Percentiles rank a stretch among this genome's conserved stretches.
These are phyloP conservation scores for Zaprionus lachaisei DNA, from an alignment of 1,140 invertebrate species.

Conservation along the genomic window DNA sequence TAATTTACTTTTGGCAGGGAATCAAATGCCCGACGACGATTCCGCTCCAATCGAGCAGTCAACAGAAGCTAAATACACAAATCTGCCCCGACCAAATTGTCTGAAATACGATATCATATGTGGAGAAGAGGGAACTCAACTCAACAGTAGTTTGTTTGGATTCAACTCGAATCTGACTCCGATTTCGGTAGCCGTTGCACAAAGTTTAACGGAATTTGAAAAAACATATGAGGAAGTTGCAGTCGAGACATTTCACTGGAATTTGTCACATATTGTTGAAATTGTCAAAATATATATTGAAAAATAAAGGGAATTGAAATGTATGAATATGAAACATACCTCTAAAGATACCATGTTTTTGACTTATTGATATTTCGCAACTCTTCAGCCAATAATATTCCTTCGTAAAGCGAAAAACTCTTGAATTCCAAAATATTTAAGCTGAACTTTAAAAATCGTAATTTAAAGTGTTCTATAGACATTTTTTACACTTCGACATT, in stretches of 20 bases:
- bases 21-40: slow-evolving; percentile 19
- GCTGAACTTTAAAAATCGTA: too few relatives aligned
- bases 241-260: neutral
- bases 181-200: slow-evolving; percentile 47
- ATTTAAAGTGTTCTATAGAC: too few relatives aligned
- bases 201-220: slow-evolving; percentile 31
- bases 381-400: too few relatives aligned
- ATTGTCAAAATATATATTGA: neutral
- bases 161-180: slow-evolving; percentile 4
- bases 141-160: slow-evolving; percentile 37
- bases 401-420: too few relatives aligned
- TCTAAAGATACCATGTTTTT: too few relatives aligned
- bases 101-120: slow-evolving; percentile 68
- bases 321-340: too few relatives aligned
- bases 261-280: neutral
- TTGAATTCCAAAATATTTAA: too few relatives aligned
- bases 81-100: slow-evolving; percentile 35
- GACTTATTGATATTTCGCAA: too few relatives aligned
- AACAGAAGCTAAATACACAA: slow-evolving; percentile 67
- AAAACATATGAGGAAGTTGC: neutral
- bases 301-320: too few relatives aligned
- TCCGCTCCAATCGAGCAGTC: slow-evolving; percentile 41
- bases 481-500: too few relatives aligned
- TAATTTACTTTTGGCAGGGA: slow-evolving; percentile 22
- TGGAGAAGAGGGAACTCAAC: neutral